Evolutionary conservation across 2,888 invertebrate species (phyloP).

Genomic region (Neoaliturus tenellus): DNA sequence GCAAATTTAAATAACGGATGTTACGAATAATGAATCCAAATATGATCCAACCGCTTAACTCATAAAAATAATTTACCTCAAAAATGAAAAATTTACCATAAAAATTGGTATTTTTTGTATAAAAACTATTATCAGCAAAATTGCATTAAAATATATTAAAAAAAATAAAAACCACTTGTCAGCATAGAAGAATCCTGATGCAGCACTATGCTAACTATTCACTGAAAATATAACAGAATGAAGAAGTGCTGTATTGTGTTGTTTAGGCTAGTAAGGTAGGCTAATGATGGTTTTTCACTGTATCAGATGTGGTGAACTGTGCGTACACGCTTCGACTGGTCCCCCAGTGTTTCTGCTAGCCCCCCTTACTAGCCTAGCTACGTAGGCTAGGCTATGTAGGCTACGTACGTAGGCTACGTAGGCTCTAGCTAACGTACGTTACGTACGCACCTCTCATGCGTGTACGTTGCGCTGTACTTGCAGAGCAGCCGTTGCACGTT

Average conservation of each 20-base stretch:
- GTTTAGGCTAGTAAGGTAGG: constrained; percentile 34
- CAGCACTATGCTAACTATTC: too few relatives aligned
- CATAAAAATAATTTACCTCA: too few relatives aligned
- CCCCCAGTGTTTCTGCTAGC: constrained; percentile 51
- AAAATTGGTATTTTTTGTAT: too few relatives aligned
- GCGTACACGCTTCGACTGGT: constrained; percentile 42
- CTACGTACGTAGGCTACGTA: background rate
- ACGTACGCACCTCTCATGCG: background rate
- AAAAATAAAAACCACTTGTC: too few relatives aligned
- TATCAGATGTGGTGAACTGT: constrained; percentile 36
- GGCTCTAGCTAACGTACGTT: background rate
- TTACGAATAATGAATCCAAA: too few relatives aligned
- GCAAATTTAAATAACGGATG: background rate
- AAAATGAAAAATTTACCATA: too few relatives aligned
- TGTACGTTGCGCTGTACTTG: constrained; percentile 58
- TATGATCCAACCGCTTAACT: too few relatives aligned
- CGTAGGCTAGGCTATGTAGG: background rate
- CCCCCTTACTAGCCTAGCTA: constrained; percentile 47
- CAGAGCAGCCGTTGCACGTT: constrained; percentile 68
- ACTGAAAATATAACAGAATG: background rate
- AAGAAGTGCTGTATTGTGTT: background rate
- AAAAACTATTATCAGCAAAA: too few relatives aligned
- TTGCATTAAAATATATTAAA: too few relatives aligned
- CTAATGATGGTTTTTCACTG: constrained; percentile 44
- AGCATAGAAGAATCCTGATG: too few relatives aligned